Percentiles rank a stretch among this genome's conserved stretches.
Conservation (phyloP, 2,888 invertebrate genomes). For the Spodoptera littoralis region DNA sequence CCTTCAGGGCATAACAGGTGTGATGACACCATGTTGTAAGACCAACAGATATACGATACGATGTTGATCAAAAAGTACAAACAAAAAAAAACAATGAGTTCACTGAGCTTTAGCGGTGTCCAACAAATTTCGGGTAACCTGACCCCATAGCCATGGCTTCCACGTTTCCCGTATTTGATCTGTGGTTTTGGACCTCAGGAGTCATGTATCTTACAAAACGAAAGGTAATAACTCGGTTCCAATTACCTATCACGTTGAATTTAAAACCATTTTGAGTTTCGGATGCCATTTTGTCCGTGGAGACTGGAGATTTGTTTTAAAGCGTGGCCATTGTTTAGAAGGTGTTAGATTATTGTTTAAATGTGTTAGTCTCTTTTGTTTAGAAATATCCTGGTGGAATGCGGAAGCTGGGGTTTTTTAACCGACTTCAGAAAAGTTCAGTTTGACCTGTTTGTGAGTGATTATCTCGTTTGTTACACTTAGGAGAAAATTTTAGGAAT, state of each 20-base stretch:
- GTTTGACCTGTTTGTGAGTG: no score
- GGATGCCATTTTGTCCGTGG: neutral
- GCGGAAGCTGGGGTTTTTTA: no score
- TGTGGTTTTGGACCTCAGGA: slow-evolving; percentile 42
- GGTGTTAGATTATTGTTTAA: no score
- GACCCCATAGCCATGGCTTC: slow-evolving; percentile 46
- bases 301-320: no score
- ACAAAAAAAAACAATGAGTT: neutral
- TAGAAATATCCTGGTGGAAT: no score
- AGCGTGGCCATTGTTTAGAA: no score
- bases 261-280: slow-evolving; percentile 1
- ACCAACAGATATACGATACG: neutral
- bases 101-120: slow-evolving; percentile 33
- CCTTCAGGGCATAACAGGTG: no score
- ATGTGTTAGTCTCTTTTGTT: no score
- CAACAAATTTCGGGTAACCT: slow-evolving; percentile 47
- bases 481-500: no score
- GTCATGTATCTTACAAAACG: slow-evolving; percentile 46
- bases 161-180: slow-evolving; percentile 47
- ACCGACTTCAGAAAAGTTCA: no score
- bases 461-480: no score
- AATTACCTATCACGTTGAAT: slow-evolving; percentile 18
- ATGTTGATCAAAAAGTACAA: slow-evolving; percentile 1
- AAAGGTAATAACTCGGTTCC: slow-evolving; percentile 22
- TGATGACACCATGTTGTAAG: no score